These are phyloP conservation scores for Dioctria rufipes DNA, from an alignment of 2,888 invertebrate species.

Conservation along the genomic window DNA sequence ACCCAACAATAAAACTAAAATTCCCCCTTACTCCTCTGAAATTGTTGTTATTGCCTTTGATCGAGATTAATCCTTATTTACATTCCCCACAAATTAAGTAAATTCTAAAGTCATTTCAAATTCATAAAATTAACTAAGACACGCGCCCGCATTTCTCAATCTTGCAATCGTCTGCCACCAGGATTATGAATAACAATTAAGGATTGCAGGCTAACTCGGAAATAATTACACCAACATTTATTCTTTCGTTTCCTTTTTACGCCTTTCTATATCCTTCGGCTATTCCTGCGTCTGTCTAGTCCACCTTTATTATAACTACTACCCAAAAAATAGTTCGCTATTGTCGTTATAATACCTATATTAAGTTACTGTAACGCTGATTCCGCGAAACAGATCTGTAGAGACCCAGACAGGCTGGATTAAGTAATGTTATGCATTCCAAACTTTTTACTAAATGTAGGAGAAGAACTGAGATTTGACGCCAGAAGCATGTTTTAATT, in stretches of 20 bases:
- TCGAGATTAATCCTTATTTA: constrained; percentile 36
- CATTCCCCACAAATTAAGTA: constrained; percentile 46
- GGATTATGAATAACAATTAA: constrained; percentile 50
- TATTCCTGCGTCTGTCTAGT: background rate
- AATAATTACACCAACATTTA: constrained; percentile 49
- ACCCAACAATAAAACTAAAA: too few species aligned
- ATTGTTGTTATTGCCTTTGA: constrained; percentile 3
- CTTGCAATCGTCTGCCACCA: constrained; percentile 38
- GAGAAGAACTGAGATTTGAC: constrained; percentile 5
- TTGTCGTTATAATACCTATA: background rate
- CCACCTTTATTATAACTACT: background rate
- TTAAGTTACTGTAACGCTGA: too few species aligned
- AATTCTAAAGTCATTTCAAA: constrained; percentile 45
- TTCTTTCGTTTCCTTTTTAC: constrained; percentile 11
- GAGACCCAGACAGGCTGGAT: too few species aligned
- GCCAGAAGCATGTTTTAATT: constrained; percentile 48
- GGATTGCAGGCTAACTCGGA: constrained; percentile 45
- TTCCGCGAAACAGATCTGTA: too few species aligned
- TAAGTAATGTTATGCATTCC: too few species aligned
- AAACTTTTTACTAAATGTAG: too few species aligned
- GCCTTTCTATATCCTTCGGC: background rate
- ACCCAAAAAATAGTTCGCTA: constrained; percentile 22
- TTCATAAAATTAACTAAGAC: constrained; percentile 44
- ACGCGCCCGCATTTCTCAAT: constrained; percentile 38
- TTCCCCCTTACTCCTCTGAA: too few species aligned